Conservation (phyloP, 2,888 invertebrate species). For the Steinernema scapterisci region DNA sequence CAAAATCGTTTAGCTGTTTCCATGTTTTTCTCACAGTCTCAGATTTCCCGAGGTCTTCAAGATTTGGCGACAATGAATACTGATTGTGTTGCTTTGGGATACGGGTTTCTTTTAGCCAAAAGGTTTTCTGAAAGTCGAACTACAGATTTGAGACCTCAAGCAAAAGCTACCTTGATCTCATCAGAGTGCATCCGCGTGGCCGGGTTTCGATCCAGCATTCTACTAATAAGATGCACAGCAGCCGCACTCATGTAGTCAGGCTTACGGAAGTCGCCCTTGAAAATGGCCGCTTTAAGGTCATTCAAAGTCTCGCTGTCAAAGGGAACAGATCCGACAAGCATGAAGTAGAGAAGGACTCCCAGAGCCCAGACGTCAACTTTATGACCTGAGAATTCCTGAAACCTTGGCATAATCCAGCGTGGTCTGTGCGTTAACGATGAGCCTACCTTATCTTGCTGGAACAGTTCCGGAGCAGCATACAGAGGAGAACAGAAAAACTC, state of each 20-base stretch:
- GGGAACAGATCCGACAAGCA: conserved; percentile 79
- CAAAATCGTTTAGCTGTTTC: conserved; percentile 60
- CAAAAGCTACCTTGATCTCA: conserved; percentile 66
- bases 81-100: conserved; percentile 58
- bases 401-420: too few species aligned
- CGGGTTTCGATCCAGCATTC: conserved; percentile 58
- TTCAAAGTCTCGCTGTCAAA: conserved; percentile 78
- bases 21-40: too few species aligned
- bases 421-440: too few species aligned
- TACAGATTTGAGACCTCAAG: too few species aligned
- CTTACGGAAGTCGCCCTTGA: conserved; percentile 44
- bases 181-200: conserved; percentile 68
- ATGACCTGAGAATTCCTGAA: conserved; percentile 47
- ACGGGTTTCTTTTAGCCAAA: conserved; percentile 72
- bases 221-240: conserved; percentile 43
- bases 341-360: conserved; percentile 74
- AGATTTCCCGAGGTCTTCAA: too few species aligned
- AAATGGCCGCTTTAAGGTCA: conserved; percentile 70
- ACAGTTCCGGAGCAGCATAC: conserved; percentile 80
- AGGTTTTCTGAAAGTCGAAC: conserved; percentile 65
- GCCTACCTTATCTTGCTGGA: conserved; percentile 68
- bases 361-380: conserved; percentile 78
- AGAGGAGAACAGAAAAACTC: conserved; percentile 82
- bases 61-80: too few species aligned
- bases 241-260: conserved; percentile 49